Evolutionary conservation across 64 coral and sea anemone genomes (phyloP).

Genomic region (Hydrozoanthus tunicans): DNA sequence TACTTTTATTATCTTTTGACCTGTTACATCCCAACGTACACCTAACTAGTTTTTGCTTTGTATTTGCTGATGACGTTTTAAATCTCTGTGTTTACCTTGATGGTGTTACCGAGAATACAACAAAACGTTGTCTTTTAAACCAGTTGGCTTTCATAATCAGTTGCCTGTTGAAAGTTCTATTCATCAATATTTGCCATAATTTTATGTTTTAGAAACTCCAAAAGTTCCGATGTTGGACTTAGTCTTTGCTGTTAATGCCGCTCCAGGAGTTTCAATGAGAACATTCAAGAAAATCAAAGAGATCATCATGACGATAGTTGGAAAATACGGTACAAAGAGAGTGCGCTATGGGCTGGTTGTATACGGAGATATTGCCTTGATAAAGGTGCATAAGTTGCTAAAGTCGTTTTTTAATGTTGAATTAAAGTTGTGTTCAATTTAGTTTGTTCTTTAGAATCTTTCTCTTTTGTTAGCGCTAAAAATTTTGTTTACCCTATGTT

Average conservation of each 20-base stretch:
- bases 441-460: no score
- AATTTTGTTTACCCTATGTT: no score
- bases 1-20: no score
- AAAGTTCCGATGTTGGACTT: slow-evolving; percentile 73
- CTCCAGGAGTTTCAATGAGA: slow-evolving; percentile 8
- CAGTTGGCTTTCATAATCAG: background rate
- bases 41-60: no score
- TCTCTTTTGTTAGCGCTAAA: no score
- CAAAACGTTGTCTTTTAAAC: background rate
- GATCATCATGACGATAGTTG: slow-evolving; percentile 60
- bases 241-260: slow-evolving; percentile 70
- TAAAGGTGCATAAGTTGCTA: background rate
- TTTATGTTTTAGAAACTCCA: slow-evolving; percentile 44
- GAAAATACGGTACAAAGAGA: slow-evolving; percentile 60
- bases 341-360: slow-evolving; percentile 85
- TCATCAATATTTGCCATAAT: background rate
- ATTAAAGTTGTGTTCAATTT: background rate
- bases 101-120: no score
- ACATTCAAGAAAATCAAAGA: slow-evolving; percentile 80
- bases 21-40: no score
- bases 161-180: background rate
- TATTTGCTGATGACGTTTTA: no score
- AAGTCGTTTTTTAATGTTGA: no score
- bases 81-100: no score
- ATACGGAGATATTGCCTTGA: slow-evolving; percentile 63